Evolutionary conservation across 2,113 vertebrate species (phyloP), one percentile per base, ranked within the genome.

Genomic region (Tinamus guttatus): DNA sequence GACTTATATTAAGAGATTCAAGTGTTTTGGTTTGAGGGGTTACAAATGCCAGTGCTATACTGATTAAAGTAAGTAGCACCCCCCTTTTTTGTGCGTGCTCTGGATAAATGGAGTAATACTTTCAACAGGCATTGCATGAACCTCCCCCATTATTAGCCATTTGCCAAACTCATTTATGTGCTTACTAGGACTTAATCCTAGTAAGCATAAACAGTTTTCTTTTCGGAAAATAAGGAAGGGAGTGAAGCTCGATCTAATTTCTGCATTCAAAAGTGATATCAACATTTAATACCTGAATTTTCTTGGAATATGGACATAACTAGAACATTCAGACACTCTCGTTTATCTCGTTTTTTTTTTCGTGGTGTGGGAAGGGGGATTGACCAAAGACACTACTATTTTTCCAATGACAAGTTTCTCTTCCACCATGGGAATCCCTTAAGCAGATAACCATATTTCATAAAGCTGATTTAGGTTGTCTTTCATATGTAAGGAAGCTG

Each of bases 281-380:
- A 64, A 47, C 40, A 64, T 49, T 64, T 70, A 71, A 65, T 41
- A 36, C 64, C 13, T 54, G 38, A 64, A 41, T 32, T 24, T n/a
- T 58, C 43, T 71, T 76, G 43, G 43, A 79, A 90, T 78, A 30
- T 7, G 27, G 68, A 62, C 13, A 51, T 47, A 91, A 30, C 12
- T 8, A 24, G 68, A 36, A 36, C 21, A 76, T 5, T 69, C 24
- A 45, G 9, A 30, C 3, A 58, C 13, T 20, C 41, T 83, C 20
- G 30, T 25, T 76, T 65, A 54, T 87, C 16, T 34, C 18, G 52
- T 56, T 65, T 71, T 20, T 47, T 49, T n/a, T n/a, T 34, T 32
- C 16, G 11, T 36, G 75, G 7, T 41, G 14, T 38, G 16, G 54
- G 28, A 18, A 9, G 30, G 8, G 0, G 0, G 4, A 11, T 9